These are phyloP conservation scores for Grammomys dolichurus DNA, from an alignment of 2,113 vertebrate genomes.

Conservation along the genomic window DNA sequence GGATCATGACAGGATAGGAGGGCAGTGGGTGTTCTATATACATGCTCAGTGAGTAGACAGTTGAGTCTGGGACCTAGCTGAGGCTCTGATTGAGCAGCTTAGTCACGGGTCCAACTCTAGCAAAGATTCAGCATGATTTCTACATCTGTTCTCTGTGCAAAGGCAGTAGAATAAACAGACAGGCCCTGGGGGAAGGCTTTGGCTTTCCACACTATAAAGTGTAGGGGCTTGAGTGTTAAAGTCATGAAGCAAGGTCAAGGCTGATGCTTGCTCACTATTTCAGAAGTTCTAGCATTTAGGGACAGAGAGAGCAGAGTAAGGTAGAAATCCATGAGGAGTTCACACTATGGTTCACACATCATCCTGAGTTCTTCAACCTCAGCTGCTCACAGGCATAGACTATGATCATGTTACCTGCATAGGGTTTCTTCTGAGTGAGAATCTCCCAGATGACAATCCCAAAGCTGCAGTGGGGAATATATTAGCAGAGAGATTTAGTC, in stretches of 20 bases:
- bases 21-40: not conserved
- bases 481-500: not conserved
- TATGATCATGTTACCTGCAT: conserved; percentile 86
- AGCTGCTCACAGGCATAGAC: not conserved
- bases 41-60: not conserved
- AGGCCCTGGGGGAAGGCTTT: not conserved
- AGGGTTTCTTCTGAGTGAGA: conserved; percentile 92
- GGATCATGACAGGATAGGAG: not conserved
- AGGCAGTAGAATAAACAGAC: not conserved
- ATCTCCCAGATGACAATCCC: conserved; percentile 94
- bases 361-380: not conserved
- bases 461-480: conserved; percentile 86
- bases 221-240: not conserved
- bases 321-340: not conserved
- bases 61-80: not conserved
- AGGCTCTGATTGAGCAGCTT: not conserved
- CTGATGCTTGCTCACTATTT: not conserved
- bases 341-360: not conserved
- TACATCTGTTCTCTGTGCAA: not conserved
- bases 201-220: not conserved
- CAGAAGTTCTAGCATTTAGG: not conserved
- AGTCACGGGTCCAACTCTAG: not conserved
- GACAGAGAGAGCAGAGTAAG: not conserved
- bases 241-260: not conserved
- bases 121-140: not conserved